Conservation (phyloP, 2,113 vertebrate genomes). For the Platysternon megacephalum region DNA sequence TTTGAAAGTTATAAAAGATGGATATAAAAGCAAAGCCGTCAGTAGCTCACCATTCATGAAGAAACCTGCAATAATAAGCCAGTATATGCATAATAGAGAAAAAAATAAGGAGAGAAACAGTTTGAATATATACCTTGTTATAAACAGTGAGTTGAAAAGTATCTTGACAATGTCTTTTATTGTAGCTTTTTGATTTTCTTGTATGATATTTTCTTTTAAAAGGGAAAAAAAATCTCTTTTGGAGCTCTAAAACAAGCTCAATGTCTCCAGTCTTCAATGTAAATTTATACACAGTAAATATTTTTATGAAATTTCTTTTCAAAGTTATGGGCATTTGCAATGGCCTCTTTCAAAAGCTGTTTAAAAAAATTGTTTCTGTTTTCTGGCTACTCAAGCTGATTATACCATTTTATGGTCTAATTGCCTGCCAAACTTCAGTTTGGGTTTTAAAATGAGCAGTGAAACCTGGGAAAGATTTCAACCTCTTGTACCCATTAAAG, state of each 20-base stretch:
- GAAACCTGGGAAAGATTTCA: not conserved
- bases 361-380: not conserved
- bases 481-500: not conserved
- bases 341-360: not conserved
- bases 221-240: too few species aligned
- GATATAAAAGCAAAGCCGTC: too few species aligned
- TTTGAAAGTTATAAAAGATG: not conserved
- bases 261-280: not conserved
- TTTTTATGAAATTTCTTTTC: not conserved
- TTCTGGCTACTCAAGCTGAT: not conserved
- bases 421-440: not conserved
- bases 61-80: not conserved
- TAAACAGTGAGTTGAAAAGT: not conserved
- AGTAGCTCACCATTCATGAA: not conserved
- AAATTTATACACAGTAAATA: not conserved
- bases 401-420: not conserved
- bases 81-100: fast-evolving
- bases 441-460: not conserved
- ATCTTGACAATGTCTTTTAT: not conserved
- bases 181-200: not conserved
- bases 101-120: not conserved
- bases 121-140: not conserved
- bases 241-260: not conserved
- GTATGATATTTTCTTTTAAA: not conserved
- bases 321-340: not conserved